Conservation (phyloP, 2,797 vertebrate genomes). For the Scleropages formosus region DNA sequence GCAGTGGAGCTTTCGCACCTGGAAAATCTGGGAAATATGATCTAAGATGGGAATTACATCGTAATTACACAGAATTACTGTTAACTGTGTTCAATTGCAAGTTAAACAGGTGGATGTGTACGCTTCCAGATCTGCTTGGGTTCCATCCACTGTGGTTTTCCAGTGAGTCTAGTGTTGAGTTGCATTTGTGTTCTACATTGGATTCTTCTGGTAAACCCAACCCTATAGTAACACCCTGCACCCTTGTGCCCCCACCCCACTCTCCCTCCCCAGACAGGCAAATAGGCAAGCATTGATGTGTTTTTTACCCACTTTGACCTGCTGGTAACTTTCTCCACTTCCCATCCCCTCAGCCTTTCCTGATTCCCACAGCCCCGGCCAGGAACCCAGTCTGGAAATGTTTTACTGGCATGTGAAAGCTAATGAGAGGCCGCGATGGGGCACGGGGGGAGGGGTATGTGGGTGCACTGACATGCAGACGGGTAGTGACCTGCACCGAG, state of each 20-base stretch:
- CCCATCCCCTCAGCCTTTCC: constrained; percentile 59
- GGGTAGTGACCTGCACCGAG: constrained; percentile 60
- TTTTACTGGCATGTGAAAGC: constrained; percentile 77
- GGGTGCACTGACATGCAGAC: not conserved
- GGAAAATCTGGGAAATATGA: constrained; percentile 58
- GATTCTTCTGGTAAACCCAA: not conserved
- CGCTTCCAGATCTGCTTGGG: constrained; percentile 32
- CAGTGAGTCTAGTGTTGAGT: not conserved
- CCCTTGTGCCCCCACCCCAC: not conserved
- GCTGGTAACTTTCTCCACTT: not conserved
- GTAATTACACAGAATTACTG: constrained; percentile 38
- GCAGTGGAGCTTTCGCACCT: constrained; percentile 40
- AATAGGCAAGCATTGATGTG: not conserved
- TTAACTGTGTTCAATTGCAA: constrained; percentile 32
- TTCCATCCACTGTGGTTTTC: not conserved
- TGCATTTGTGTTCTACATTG: not conserved
- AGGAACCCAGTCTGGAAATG: constrained; percentile 72
- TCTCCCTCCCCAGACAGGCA: not conserved
- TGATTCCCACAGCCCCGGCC: constrained; percentile 79
- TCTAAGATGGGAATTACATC: constrained; percentile 53
- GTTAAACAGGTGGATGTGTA: constrained; percentile 48
- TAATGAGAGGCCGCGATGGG: constrained; percentile 58
- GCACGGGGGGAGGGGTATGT: constrained; percentile 56
- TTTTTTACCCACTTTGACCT: constrained; percentile 40
- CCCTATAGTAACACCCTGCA: not conserved